Base-by-base conservation (phyloP, 2,113 vertebrate genomes). In the Poicephalus gulielmi region DNA sequence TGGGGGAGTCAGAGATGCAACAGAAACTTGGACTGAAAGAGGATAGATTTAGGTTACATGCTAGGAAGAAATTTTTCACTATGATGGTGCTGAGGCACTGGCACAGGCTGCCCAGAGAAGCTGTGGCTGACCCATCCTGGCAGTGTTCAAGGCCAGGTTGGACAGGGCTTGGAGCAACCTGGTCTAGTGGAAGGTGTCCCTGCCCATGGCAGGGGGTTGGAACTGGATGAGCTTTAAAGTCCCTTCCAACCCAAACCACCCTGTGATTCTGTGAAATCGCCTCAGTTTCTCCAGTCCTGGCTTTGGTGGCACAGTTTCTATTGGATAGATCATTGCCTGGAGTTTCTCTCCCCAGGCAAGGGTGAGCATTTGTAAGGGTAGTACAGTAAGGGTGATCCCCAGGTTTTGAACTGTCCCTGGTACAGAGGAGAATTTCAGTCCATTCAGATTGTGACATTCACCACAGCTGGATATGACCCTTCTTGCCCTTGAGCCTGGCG, bases 51-150 rank as follows among this genome's bases (percentile, higher is more conserved):
- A 59, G 57, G 57, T 59, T 59, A 15, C 33, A 59, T 23, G 33
- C 9, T n/a, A 59, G 33, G 57, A 59, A 59, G 57, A 59, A 59
- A 5, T 59, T 59, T 4, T 35, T 59, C 33, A 5, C 9, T 35
- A 7, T 24, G 22, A 24, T 1, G 33, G 14, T 59, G 33, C 4
- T 59, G 57, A 59, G 13, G 57, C 3, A 0, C 57, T 59, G 57
- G 33, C 57, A 16, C 57, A 35, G 57, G 33, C 0, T 35, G 33
- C 22, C 33, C 33, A 10, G 22, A 59, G 57, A 35, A 59, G 22
- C 57, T 10, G 22, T 10, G 33, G 57, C 57, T 59, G 57, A 22
- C 33, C 33, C 22, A 35, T 10, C 22, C 20, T 35, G 57, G 33
- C 57, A 59, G 57, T 24, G 57, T 16, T 59, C 57, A 59, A 35